Evolutionary conservation across 2,888 invertebrate species (phyloP), one percentile per base, ranked within the genome.

Genomic region (Spialia ferax): DNA sequence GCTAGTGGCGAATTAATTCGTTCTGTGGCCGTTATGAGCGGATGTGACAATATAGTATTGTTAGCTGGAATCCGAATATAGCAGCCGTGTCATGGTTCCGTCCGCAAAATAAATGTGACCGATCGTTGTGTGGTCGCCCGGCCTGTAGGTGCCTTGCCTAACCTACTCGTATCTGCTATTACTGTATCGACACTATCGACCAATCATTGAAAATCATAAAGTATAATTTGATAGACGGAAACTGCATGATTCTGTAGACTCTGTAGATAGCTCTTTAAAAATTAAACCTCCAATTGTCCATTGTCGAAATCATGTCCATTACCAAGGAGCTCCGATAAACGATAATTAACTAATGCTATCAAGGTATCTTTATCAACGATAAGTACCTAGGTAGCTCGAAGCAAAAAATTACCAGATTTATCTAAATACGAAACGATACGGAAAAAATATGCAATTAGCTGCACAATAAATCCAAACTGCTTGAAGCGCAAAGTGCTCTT

Each of bases 1-100:
- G 78, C 75, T 70, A 75, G 71, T 62, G 62, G 68, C 75, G 70
- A 80, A 82, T 82, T 80, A 76, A 83, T 82, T 81, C 74, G 77
- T 79, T 60, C 57, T 71, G 73, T 23, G 55, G 72, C 55, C 54
- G 54, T 45, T 45, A 48, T 42, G 70, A 63, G 59, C 72, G 71
- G 71, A 71, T 71, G 66, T 60, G 66, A 71, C 71, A 68, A 67
- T 67, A 61, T 29, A 52, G 63, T 69, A 71, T 70, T 72, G 68
- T 68, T 71, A 66, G 61, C 65, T 66, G 68, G 67, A 71, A 63
- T 38, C 68, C 61, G 22, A 67, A 67, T 61, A 60, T 67, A 67
- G 66, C 22, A 20, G 60, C 52, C 18, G 22, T 66, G 60, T 66
- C 52, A 60, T 32, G 50, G 57, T 23, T 10, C n/a, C 48, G 29